Conservation (phyloP, 2,888 invertebrate species). For the Apamea sordens region DNA sequence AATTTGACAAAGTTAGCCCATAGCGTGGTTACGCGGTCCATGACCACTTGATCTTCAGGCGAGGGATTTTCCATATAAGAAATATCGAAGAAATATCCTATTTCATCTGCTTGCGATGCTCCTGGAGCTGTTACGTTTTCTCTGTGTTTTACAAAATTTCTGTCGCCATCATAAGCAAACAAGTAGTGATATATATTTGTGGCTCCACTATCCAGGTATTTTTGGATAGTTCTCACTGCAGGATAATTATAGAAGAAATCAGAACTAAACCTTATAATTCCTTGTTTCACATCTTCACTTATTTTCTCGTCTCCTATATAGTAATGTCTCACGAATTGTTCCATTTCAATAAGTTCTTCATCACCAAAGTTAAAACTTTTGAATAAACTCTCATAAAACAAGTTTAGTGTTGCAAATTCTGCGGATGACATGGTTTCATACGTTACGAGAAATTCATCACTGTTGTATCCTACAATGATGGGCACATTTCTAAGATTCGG, state of each 20-base stretch:
- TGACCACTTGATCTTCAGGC: conserved; percentile 70
- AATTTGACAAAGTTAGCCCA: conserved; percentile 79
- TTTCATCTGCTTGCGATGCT: conserved; percentile 74
- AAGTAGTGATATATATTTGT: conserved; percentile 74
- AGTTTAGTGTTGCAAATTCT: conserved; percentile 51
- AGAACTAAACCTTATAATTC: conserved; percentile 71
- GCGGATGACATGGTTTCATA: conserved; percentile 56
- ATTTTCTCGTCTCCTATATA: conserved; percentile 75
- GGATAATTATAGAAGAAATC: conserved; percentile 74
- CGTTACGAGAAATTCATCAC: conserved; percentile 62
- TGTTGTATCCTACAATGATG: conserved; percentile 72
- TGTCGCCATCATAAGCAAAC: conserved; percentile 77
- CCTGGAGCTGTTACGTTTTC: conserved; percentile 69
- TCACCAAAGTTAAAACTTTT: no score
- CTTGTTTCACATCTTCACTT: conserved; percentile 63
- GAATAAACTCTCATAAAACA: conserved; percentile 45
- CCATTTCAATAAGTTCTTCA: conserved; percentile 54
- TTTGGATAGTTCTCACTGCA: conserved; percentile 68
- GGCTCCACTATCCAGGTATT: conserved; percentile 71
- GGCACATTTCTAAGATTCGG: conserved; percentile 64
- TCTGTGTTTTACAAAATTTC: conserved; percentile 73
- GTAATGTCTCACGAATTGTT: conserved; percentile 72
- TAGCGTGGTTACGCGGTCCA: conserved; percentile 75
- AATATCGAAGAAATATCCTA: conserved; percentile 75
- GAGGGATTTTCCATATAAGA: conserved; percentile 65